These are phyloP conservation scores for Phoenicopterus ruber DNA, from an alignment of 2,113 vertebrate species.

Conservation along the genomic window DNA sequence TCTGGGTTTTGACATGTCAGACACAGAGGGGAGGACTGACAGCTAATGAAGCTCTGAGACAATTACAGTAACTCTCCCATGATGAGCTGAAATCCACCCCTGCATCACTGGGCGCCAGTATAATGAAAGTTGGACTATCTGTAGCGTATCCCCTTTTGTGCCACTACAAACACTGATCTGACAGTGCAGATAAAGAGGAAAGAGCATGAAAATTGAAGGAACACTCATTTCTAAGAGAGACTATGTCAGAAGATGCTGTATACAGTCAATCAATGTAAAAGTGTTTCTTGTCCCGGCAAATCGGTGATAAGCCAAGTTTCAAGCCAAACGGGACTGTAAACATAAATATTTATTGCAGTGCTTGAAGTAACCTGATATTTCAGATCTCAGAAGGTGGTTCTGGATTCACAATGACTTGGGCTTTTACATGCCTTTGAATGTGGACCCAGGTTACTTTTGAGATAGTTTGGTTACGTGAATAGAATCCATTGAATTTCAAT, in stretches of 20 bases:
- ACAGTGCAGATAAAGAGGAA: background rate
- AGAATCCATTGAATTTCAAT: background rate
- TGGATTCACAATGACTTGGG: background rate
- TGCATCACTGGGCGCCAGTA: background rate
- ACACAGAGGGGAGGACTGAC: constrained; percentile 19
- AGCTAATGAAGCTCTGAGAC: constrained; percentile 35
- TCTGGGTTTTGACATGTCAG: constrained; percentile 40
- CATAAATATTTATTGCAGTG: background rate
- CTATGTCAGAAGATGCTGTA: background rate
- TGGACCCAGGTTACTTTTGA: background rate
- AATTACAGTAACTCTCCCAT: constrained; percentile 22
- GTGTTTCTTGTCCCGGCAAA: background rate
- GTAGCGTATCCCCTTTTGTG: background rate
- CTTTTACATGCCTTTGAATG: background rate
- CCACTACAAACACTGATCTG: background rate
- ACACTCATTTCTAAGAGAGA: background rate
- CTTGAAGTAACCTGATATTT: background rate
- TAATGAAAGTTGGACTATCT: background rate
- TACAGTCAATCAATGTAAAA: background rate
- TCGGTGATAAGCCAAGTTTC: background rate
- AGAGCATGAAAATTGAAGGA: background rate
- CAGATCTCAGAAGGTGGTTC: background rate
- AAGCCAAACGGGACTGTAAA: background rate
- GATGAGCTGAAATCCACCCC: constrained; percentile 28
- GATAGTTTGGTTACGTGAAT: background rate